Conservation (phyloP, 2,888 invertebrate genomes). For the Lasioglossum pauxillum region DNA sequence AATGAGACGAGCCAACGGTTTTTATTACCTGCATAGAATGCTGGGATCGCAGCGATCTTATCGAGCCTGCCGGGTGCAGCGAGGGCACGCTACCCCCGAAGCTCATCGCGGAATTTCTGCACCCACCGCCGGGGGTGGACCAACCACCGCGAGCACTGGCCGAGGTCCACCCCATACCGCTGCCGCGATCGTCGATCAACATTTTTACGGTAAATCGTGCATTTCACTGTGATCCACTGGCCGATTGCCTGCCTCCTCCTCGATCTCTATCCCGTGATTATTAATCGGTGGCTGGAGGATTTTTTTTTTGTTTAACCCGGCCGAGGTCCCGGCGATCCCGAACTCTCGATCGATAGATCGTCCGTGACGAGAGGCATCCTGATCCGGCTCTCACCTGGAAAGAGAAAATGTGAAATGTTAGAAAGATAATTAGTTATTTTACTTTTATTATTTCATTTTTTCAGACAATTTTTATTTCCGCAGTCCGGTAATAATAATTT, state of each 20-base stretch:
- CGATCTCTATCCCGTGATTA: background rate
- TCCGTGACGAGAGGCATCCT: background rate
- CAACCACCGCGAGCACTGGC: slow-evolving; percentile 78
- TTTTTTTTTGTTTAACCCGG: background rate
- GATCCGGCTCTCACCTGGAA: background rate
- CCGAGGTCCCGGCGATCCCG: background rate
- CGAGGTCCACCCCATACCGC: slow-evolving; percentile 76
- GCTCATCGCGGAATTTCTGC: slow-evolving; percentile 81
- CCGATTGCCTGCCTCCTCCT: background rate
- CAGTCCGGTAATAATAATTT: too few species aligned
- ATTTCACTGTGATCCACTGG: slow-evolving; percentile 40
- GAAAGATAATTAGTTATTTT: background rate
- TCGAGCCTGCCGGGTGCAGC: slow-evolving; percentile 81
- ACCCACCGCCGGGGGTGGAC: slow-evolving; percentile 80
- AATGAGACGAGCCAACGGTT: slow-evolving; percentile 9
- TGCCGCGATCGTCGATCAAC: slow-evolving; percentile 81
- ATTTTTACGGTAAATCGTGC: slow-evolving; percentile 68
- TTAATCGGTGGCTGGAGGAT: background rate
- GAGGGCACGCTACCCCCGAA: slow-evolving; percentile 83
- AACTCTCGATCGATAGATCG: slow-evolving; percentile 1
- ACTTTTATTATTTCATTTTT: too few species aligned
- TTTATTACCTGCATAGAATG: slow-evolving; percentile 79
- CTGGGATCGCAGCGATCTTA: slow-evolving; percentile 81
- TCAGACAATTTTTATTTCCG: too few species aligned
- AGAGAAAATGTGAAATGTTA: background rate